Conservation (phyloP, 1,140 invertebrate species). For the Cherax destructor region DNA sequence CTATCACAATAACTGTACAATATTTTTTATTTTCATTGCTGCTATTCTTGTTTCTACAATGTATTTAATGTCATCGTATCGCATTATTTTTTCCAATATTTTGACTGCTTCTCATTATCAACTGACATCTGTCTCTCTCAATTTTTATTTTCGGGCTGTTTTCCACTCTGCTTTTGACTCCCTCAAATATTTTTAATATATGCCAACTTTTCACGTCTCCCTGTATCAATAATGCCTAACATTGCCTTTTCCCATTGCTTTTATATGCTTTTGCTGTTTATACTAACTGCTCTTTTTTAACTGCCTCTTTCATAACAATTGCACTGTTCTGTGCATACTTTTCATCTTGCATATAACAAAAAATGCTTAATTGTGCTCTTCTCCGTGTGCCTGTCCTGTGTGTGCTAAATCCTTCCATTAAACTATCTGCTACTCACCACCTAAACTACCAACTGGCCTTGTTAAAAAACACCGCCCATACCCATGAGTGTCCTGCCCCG, state of each 20-base stretch:
- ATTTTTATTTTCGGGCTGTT: neutral
- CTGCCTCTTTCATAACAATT: neutral
- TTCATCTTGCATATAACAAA: neutral
- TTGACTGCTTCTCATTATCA: neutral
- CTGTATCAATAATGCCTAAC: too few relatives aligned
- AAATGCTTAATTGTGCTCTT: too few relatives aligned
- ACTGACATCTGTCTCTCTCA: neutral
- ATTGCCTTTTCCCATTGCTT: neutral
- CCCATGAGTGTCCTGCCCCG: slow-evolving; percentile 4
- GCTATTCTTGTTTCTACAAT: neutral
- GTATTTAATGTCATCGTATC: neutral
- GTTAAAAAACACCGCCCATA: neutral
- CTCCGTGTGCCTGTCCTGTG: too few relatives aligned
- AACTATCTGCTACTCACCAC: neutral
- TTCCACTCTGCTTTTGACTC: neutral
- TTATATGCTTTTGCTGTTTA: neutral
- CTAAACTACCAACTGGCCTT: neutral
- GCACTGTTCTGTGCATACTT: neutral
- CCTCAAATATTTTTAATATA: neutral
- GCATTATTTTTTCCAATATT: neutral
- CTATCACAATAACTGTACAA: too few relatives aligned
- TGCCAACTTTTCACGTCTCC: too few relatives aligned
- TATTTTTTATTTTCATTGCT: neutral
- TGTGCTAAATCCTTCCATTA: neutral
- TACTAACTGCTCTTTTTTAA: neutral